Evolutionary conservation across 2,888 invertebrate genomes (phyloP).

Genomic region (Agrochola litura): DNA sequence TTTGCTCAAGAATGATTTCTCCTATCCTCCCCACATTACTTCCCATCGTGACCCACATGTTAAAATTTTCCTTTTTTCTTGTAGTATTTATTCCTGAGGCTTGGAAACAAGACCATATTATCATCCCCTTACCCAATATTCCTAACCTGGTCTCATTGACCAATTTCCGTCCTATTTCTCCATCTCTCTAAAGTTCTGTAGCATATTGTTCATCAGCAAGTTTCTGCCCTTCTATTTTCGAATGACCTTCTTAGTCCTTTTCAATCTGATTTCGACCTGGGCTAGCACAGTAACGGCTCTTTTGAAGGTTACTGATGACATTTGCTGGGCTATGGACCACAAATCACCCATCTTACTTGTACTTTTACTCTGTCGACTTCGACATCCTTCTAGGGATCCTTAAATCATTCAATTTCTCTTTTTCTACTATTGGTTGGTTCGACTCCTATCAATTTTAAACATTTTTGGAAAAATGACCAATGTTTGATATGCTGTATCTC

Average conservation of each 20-base stretch:
- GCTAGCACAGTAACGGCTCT: neutral
- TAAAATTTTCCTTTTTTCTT: neutral
- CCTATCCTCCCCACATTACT: too few relatives aligned
- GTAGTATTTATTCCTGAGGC: neutral
- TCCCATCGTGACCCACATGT: too few relatives aligned
- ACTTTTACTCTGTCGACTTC: too few relatives aligned
- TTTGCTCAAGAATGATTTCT: too few relatives aligned
- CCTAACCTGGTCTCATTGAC: neutral
- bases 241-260: neutral
- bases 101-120: neutral
- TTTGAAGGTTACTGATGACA: neutral
- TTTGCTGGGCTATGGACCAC: too few relatives aligned
- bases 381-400: too few relatives aligned
- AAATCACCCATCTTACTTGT: too few relatives aligned
- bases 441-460: too few relatives aligned
- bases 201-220: neutral
- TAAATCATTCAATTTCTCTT: too few relatives aligned
- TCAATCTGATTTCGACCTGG: neutral
- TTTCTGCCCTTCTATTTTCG: neutral
- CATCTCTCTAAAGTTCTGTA: neutral
- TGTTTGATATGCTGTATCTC: too few relatives aligned
- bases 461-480: too few relatives aligned
- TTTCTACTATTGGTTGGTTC: too few relatives aligned
- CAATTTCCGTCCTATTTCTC: neutral
- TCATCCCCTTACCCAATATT: neutral